Evolutionary conservation across 2,888 invertebrate species (phyloP), one percentile per base, ranked within the genome.

Genomic region (Belgica antarctica): DNA sequence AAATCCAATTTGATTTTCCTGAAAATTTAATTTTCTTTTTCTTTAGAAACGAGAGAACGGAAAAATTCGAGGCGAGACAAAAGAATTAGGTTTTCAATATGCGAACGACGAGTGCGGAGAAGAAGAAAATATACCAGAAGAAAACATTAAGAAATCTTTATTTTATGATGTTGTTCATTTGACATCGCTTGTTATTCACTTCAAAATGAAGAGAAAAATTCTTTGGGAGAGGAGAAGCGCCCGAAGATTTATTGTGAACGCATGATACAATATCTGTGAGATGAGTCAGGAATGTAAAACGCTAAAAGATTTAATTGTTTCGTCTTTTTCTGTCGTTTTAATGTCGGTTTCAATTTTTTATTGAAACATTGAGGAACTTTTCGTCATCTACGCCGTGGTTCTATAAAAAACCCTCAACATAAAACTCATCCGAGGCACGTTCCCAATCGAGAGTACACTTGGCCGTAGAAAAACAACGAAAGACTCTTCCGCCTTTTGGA

Each of bases 261-360:
- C 22, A 52, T 52, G 46, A 46, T 34, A 34, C 34, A 34, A 34
- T 34, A 7, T 7, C 34, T 34, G 7, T 34, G 41, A 41, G 41
- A 15, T 15, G 41, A 52, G 34, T 31, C 12, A 12, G 34, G 52
- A 52, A 52, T 22, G 52, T 52, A 17, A 52, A 52, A 52, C 12
- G 52, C 52, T 22, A 52, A 2, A 17, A 52, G 15, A 52, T 52
- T 52, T 52, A 52, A 52, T 52, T 52, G 52, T 52, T 52, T 41
- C 41, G 2, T 41, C 41, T 5, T 41, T 10, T n/a, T 15, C 3
- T 41, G 22, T 52, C 22, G 19, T 52, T 22, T 12, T 52, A 12
- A 52, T 52, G 52, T 52, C 52, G 22, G 4, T 52, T n/a, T 52
- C 52, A 52, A 52, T 52, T 22, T 52, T 52, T 52, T 52, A 52